Evolutionary conservation across 2,797 vertebrate genomes (phyloP).

Genomic region (Chelon auratus): DNA sequence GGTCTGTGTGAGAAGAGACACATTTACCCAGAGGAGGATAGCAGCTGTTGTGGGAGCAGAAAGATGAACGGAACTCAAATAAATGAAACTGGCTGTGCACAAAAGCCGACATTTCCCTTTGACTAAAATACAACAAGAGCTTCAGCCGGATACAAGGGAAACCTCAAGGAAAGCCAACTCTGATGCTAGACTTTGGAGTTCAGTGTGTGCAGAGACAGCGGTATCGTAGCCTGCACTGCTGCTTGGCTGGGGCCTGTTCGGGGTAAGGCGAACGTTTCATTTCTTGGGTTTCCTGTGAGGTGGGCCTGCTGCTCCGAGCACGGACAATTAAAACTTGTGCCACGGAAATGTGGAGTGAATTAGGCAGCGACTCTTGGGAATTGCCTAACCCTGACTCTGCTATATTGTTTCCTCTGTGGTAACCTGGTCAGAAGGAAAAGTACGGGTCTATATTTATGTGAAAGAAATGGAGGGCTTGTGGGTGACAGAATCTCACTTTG

Average conservation of each 20-base stretch:
- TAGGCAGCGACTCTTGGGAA: constrained; percentile 56
- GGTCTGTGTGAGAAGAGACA: constrained; percentile 45
- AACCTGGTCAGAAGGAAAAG: constrained; percentile 51
- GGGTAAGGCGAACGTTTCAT: constrained; percentile 66
- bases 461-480: constrained; percentile 19
- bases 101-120: background rate
- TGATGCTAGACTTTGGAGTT: constrained; percentile 51
- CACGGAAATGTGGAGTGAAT: constrained; percentile 65
- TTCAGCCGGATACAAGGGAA: constrained; percentile 35
- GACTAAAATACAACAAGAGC: constrained; percentile 12
- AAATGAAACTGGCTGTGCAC: background rate
- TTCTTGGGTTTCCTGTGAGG: constrained; percentile 77
- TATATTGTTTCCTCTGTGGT: constrained; percentile 75
- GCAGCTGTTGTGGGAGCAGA: constrained; percentile 46
- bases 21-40: constrained; percentile 43
- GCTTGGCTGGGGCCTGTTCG: constrained; percentile 64
- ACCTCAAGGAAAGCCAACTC: background rate
- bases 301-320: constrained; percentile 49
- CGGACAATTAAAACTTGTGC: constrained; percentile 68
- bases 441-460: constrained; percentile 52
- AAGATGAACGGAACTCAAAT: constrained; percentile 27
- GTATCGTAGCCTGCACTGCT: constrained; percentile 10
- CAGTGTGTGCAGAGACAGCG: constrained; percentile 22
- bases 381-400: constrained; percentile 52
- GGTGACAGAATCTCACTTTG: constrained; percentile 30